phyloP scores from a whole-genome alignment of 2,888 invertebrate species.

The Dascillus cervinus region DNA sequence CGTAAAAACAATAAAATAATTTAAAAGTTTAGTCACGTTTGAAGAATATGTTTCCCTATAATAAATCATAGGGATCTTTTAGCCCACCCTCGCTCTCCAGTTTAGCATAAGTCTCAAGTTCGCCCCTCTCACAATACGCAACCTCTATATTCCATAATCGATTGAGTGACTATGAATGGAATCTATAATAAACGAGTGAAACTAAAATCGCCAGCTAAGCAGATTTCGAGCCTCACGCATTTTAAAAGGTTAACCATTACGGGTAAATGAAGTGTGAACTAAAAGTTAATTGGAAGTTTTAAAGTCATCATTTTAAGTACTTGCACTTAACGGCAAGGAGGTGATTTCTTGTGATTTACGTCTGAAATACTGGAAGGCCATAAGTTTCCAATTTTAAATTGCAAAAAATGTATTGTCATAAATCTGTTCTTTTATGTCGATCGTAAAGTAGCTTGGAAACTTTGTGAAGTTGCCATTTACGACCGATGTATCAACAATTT shows the following conservation, averaged over 20 bases:
- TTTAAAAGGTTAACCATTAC: constrained; percentile 24
- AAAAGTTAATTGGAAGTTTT: constrained; percentile 23
- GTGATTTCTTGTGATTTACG: too few species aligned
- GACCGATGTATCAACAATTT: too few species aligned
- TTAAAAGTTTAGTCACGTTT: constrained; percentile 41
- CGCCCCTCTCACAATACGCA: constrained; percentile 21
- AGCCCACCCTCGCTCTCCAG: constrained; percentile 24
- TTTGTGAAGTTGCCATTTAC: too few species aligned
- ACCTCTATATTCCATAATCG: constrained; percentile 21
- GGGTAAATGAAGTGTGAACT: constrained; percentile 22
- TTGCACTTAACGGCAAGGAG: constrained; percentile 1
- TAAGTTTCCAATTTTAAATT: too few species aligned
- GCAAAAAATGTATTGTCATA: too few species aligned
- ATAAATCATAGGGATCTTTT: constrained; percentile 41
- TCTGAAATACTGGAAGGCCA: too few species aligned
- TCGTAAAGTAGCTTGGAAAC: too few species aligned
- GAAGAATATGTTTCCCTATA: constrained; percentile 36
- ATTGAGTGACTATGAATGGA: constrained; percentile 29
- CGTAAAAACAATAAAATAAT: constrained; percentile 43
- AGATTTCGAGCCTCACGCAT: constrained; percentile 15
- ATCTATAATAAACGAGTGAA: constrained; percentile 21
- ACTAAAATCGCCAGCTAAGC: constrained; percentile 22
- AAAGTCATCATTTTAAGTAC: constrained; percentile 3
- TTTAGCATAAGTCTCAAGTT: constrained; percentile 27
- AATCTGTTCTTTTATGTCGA: too few species aligned